Evolutionary conservation across 2,797 vertebrate genomes (phyloP).

Genomic region (Acipenser oxyrinchus): DNA sequence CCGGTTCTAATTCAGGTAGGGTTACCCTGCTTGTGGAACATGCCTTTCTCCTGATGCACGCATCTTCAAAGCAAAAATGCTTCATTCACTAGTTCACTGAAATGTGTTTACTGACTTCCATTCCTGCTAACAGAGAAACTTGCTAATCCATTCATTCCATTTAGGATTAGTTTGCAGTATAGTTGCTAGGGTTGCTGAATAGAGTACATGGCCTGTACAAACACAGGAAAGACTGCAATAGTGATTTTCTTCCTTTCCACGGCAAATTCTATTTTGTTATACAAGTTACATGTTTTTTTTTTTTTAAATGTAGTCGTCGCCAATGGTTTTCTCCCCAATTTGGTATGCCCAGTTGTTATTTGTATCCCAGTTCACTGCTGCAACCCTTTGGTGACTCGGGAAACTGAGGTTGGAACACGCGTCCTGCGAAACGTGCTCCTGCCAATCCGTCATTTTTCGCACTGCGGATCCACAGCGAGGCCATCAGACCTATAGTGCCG

Average conservation of each 20-base stretch:
- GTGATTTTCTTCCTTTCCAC: background rate
- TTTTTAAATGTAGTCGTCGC: no score
- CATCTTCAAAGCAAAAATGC: background rate
- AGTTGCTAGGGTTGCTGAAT: background rate
- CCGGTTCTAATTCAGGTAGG: constrained; percentile 2
- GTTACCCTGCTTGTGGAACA: background rate
- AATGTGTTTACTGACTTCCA: constrained; percentile 8
- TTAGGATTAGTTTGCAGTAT: constrained; percentile 5
- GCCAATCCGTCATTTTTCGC: no score
- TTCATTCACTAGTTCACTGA: background rate
- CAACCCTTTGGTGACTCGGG: no score
- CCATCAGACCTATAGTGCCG: no score
- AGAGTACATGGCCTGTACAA: background rate
- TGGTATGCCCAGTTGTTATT: no score
- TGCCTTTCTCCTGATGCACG: no score
- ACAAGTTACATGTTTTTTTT: no score
- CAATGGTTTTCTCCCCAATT: no score
- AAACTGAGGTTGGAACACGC: no score
- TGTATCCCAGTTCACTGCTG: no score
- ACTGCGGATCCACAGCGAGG: no score
- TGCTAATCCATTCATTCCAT: background rate
- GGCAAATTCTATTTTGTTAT: background rate
- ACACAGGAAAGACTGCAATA: background rate
- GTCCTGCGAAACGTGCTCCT: no score
- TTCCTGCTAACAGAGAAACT: constrained; percentile 7